Percentiles rank a stretch among this genome's conserved stretches.
phyloP scores from a whole-genome alignment of 2,888 invertebrate species.

The Ophion ventricosus region DNA sequence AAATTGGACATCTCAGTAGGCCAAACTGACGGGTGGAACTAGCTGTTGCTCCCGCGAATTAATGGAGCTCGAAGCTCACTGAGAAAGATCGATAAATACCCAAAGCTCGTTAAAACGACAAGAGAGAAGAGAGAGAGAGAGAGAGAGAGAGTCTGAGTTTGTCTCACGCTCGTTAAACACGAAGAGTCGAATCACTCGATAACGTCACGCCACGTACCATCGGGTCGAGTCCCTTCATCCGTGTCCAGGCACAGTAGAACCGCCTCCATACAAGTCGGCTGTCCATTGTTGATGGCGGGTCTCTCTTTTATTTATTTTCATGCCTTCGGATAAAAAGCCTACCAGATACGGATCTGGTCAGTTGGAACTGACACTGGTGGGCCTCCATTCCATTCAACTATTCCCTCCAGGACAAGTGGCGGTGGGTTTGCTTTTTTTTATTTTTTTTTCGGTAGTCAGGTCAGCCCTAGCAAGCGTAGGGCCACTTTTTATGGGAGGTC shows the following conservation, averaged over 20 bases:
- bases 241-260: background rate
- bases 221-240: background rate
- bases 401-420: background rate
- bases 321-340: background rate
- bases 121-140: slow-evolving; percentile 4
- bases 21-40: slow-evolving; percentile 11
- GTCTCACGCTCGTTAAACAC: slow-evolving; percentile 52
- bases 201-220: slow-evolving; percentile 3
- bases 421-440: no score
- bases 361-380: background rate
- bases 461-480: background rate
- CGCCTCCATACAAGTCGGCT: background rate
- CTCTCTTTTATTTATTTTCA: slow-evolving; percentile 19
- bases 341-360: background rate
- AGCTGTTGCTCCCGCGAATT: slow-evolving; percentile 58
- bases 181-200: slow-evolving; percentile 30
- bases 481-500: background rate
- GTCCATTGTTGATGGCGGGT: background rate
- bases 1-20: background rate
- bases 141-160: slow-evolving; percentile 18
- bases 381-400: background rate
- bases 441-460: background rate
- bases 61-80: slow-evolving; percentile 58
- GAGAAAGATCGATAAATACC: slow-evolving; percentile 51
- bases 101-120: slow-evolving; percentile 34